Evolutionary conservation across 2,113 vertebrate species (phyloP).

Genomic region (Formicarius rufipectus): DNA sequence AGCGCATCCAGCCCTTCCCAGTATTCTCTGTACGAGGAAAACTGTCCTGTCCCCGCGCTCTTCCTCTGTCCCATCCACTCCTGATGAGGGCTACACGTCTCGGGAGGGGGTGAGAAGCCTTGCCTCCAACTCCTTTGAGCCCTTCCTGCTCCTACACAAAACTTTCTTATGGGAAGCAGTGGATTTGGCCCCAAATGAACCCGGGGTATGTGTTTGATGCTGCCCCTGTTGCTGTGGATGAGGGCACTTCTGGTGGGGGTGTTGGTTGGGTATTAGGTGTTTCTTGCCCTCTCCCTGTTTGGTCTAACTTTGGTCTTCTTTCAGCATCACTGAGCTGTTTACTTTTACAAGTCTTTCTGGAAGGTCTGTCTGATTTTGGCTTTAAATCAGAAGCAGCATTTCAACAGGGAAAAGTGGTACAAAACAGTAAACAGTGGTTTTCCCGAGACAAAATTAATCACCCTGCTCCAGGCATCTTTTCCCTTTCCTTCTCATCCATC

Average conservation of each 20-base stretch:
- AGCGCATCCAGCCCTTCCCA: not conserved
- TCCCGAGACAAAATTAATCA: not conserved
- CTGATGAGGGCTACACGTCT: not conserved
- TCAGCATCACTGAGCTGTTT: not conserved
- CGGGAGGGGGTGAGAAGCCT: not conserved
- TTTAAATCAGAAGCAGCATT: not conserved
- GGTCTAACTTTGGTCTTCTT: not conserved
- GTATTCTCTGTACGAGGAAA: not conserved
- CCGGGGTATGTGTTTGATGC: not conserved
- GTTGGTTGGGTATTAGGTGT: not conserved
- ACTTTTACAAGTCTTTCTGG: not conserved
- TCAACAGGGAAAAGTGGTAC: not conserved
- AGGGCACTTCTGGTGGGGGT: not conserved
- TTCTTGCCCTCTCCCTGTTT: not conserved
- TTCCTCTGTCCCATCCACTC: not conserved
- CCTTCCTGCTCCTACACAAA: not conserved
- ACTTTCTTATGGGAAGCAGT: not conserved
- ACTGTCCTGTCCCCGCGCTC: not conserved
- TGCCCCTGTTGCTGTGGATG: not conserved
- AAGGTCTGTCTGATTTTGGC: not conserved
- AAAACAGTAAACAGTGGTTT: not conserved
- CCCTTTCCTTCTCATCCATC: not conserved
- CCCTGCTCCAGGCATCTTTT: not conserved
- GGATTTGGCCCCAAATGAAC: not conserved
- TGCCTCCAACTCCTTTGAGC: not conserved